Evolutionary conservation across 2,113 vertebrate genomes (phyloP).

Genomic region (Vireo altiloquus): DNA sequence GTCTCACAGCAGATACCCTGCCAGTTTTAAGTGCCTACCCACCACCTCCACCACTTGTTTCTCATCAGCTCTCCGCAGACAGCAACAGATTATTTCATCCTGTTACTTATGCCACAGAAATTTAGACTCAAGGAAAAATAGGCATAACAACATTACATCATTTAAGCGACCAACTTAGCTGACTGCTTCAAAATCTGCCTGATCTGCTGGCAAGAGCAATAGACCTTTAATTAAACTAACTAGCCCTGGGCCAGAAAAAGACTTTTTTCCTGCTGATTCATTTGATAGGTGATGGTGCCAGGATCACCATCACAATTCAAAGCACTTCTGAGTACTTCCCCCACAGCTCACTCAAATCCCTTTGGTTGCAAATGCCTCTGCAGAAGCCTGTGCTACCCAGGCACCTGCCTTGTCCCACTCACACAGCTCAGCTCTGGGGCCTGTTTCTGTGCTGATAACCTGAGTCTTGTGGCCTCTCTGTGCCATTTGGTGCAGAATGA

Average conservation of each 20-base stretch:
- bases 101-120: background rate
- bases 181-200: background rate
- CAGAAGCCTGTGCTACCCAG: background rate
- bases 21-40: background rate
- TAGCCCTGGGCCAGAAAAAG: background rate
- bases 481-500: background rate
- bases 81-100: background rate
- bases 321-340: background rate
- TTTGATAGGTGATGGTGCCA: background rate
- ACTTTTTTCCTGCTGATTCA: background rate
- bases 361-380: background rate
- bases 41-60: background rate
- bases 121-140: background rate
- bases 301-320: background rate
- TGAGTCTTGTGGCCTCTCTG: rapidly evolving
- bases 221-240: constrained; percentile 18
- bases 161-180: background rate
- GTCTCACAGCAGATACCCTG: background rate
- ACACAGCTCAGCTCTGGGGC: background rate
- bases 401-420: background rate
- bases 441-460: background rate
- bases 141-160: background rate
- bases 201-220: background rate
- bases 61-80: background rate
- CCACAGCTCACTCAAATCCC: background rate